Base-by-base conservation (phyloP, 2,888 invertebrate genomes). In the Girardia tigrina region DNA sequence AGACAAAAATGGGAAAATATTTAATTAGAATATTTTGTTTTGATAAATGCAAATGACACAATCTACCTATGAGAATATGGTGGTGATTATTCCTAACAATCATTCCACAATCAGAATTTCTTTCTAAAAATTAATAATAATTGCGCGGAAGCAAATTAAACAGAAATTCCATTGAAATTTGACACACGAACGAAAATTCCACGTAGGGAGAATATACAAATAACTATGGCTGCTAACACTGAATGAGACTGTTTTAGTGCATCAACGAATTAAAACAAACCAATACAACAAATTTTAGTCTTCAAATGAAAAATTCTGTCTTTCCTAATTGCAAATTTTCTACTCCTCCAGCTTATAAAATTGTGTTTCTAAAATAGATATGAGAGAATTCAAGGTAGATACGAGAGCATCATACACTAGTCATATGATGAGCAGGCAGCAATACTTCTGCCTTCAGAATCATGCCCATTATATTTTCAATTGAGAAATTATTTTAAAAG, bases 121-220 rank as follows among this genome's bases (percentile, higher is more conserved):
- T 36, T 36, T 8, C 36, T 36, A 36, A 36, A 36, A 36, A 36
- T n/a, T n/a, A n/a, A n/a, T 36, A 36, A 36, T 36, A 36, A 36
- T 36, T 36, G 36, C 36, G 36, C 36, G 8, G 23, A 56, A 56
- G 56, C 56, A 56, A 56, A 56, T 56, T 56, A 4, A 56, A 56
- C n/a, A 56, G 56, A 56, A n/a, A 56, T 56, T 56, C 56, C 56
- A 56, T 12, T 12, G 56, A 56, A 56, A 56, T 56, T 56, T 56
- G 2, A 56, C 56, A n/a, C 56, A 56, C 4, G 23, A n/a, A n/a
- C 56, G 23, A 4, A 56, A n/a, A 56, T n/a, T 56, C 4, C 4
- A 56, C 56, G 23, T n/a, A 20, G 2, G 2, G n/a, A n/a, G n/a
- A n/a, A n/a, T n/a, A n/a, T n/a, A n/a, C n/a, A n/a, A n/a, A n/a